These are phyloP conservation scores for Mola mola DNA, from an alignment of 2,113 vertebrate species.

Conservation along the genomic window DNA sequence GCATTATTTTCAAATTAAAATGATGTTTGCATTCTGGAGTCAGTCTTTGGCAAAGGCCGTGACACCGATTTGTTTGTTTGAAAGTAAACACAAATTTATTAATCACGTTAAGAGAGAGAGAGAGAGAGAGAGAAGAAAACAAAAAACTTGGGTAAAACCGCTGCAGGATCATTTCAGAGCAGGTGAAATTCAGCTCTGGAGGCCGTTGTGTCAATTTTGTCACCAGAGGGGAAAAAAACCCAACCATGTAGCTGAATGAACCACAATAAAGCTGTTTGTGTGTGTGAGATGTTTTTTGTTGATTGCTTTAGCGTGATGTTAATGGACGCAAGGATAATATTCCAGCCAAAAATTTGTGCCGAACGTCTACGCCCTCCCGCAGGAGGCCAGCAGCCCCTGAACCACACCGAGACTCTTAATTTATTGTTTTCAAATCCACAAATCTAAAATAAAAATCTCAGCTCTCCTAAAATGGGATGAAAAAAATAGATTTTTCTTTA, in stretches of 20 bases:
- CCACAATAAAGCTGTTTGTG: constrained; percentile 1
- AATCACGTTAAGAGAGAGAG: background rate
- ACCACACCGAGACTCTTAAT: background rate
- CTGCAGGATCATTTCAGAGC: background rate
- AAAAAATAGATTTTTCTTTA: too few species aligned
- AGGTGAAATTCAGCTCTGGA: background rate
- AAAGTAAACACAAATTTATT: too few species aligned
- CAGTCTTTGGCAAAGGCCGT: too few species aligned
- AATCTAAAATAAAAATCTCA: too few species aligned
- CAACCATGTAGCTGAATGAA: too few species aligned
- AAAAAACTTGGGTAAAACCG: background rate
- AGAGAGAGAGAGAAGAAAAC: background rate
- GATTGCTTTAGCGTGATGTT: constrained; percentile 12
- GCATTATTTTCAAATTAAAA: background rate
- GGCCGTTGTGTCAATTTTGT: background rate
- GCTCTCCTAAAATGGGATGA: too few species aligned
- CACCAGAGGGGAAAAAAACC: too few species aligned
- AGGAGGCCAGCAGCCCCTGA: constrained; percentile 13
- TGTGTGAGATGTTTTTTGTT: too few species aligned
- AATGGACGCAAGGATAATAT: constrained; percentile 38
- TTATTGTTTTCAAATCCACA: too few species aligned
- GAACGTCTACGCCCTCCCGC: constrained; percentile 42
- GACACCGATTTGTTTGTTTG: background rate
- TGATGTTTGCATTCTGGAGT: too few species aligned
- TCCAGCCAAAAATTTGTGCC: constrained; percentile 35